Percentiles rank a stretch among this genome's conserved stretches.
These are phyloP conservation scores for Penaeus chinensis DNA, from an alignment of 1,140 invertebrate species.

Conservation along the genomic window DNA sequence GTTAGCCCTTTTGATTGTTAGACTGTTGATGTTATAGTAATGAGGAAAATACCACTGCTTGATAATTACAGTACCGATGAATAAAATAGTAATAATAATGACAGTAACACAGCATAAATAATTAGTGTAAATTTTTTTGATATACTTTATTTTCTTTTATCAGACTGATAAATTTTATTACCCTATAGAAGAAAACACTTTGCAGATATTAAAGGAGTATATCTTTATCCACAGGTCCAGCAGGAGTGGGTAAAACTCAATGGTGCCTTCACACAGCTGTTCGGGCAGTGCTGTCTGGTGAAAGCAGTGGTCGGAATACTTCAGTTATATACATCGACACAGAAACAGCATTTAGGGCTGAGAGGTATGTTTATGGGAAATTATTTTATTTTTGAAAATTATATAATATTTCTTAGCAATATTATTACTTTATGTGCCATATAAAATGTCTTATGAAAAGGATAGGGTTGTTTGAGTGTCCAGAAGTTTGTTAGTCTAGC, in stretches of 20 bases:
- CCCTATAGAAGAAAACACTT: no score
- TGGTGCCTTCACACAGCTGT: conserved; percentile 35
- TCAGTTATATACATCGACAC: conserved; percentile 44
- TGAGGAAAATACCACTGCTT: no score
- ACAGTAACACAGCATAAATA: no score
- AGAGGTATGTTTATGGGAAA: conserved; percentile 6
- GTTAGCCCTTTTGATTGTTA: not conserved
- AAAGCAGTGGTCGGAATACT: no score
- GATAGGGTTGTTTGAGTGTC: no score
- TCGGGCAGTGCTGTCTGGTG: not conserved
- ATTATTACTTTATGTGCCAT: not conserved
- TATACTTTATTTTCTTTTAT: no score
- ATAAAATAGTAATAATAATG: no score
- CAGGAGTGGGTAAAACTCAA: conserved; percentile 43
- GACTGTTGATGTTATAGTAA: not conserved
- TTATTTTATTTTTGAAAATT: not conserved
- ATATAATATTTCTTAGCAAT: not conserved
- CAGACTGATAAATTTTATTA: no score
- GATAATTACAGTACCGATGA: not conserved
- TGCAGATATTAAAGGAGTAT: not conserved
- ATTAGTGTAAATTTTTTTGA: no score
- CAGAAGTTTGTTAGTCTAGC: no score
- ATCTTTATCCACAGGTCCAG: conserved; percentile 2
- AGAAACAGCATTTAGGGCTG: conserved; percentile 40
- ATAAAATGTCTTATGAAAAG: not conserved